A percentile compares a stretch with the other conserved stretches of the same genome.
phyloP scores from a whole-genome alignment of 1,140 invertebrate genomes.

The Augochlora pura region DNA sequence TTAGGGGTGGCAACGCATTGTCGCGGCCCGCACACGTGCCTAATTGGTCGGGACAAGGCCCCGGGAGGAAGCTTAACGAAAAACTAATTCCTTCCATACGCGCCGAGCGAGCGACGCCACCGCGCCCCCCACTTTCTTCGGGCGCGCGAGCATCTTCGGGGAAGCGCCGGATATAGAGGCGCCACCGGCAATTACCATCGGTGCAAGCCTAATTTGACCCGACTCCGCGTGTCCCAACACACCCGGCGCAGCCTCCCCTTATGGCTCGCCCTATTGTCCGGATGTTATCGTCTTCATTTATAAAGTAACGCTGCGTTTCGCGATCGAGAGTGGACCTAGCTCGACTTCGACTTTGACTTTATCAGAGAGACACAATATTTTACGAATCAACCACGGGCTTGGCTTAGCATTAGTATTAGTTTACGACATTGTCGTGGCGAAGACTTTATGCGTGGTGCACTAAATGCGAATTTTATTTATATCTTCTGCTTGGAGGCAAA shows the following conservation, averaged over 20 bases:
- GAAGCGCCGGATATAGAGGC: conserved; percentile 80
- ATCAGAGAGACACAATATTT: no score
- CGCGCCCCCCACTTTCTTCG: conserved; percentile 35
- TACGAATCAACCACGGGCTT: no score
- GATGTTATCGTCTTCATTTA: conserved; percentile 30
- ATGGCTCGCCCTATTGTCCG: conserved; percentile 45
- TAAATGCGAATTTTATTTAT: no score
- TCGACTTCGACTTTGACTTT: no score
- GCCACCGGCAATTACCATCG: conserved; percentile 78
- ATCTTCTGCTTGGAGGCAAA: no score
- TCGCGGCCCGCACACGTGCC: conserved; percentile 71
- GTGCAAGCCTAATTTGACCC: conserved; percentile 74
- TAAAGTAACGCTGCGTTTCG: neutral
- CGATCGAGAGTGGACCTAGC: neutral
- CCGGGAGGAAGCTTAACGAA: conserved; percentile 71
- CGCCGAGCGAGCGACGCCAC: conserved; percentile 34
- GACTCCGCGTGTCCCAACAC: conserved; percentile 66
- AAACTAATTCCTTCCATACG: conserved; percentile 80
- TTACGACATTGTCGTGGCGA: no score
- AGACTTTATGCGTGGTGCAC: no score
- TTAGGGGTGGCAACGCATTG: conserved; percentile 72
- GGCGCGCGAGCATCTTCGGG: conserved; percentile 70
- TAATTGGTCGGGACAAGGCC: conserved; percentile 75
- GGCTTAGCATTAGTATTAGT: no score
- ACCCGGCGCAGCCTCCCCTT: conserved; percentile 34